Base-by-base conservation (phyloP, 1,140 invertebrate genomes). In the Armadillidium nasatum region DNA sequence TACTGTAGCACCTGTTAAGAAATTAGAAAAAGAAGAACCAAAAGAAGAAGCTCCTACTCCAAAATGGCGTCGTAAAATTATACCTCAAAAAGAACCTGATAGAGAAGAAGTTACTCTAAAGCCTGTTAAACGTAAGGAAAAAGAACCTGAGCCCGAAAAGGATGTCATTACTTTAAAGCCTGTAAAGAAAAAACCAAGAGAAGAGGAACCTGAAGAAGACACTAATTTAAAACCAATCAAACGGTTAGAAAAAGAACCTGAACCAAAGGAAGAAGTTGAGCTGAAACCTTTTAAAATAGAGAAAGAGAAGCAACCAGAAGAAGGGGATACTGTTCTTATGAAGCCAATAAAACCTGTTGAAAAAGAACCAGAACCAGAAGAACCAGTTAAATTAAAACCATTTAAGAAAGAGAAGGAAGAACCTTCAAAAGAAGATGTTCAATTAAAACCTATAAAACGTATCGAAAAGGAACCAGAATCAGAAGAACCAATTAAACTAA, bases 221-320 rank as follows among this genome's bases (percentile, higher is more conserved):
- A 44, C 54, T 11, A 21, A 70, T 0, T 33, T 33, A 33, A 78
- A 50, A 67, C 76, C 73, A 23, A 23, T 72, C 21, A 7, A 70
- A 73, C 10, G 19, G 72, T 45, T 43, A 4, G 71, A 76, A 44
- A 46, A 44, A 13, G 43, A 73, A 60, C 67, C 54, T 10, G 73
- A 74, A 80, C 75, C 78, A 69, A 70, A 77, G 74, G 67, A 78
- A 76, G 76, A 46, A 50, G 75, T 66, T 54, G 46, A 71, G 70
- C 78, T 72, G 23, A 70, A 82, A 73, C 78, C 73, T 10, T 23
- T 54, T 19, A 44, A 22, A 46, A 71, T 44, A 68, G 44, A 72
- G 13, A 44, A 22, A 33, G 67, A 68, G 7, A 44, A 54, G 6
- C 54, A 78, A 50, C 72, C 50, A 43, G 72, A 60, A 46, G 67